Evolutionary conservation across 2,888 invertebrate species (phyloP), one percentile per base, ranked within the genome.

Genomic region (Mythimna vitellina): DNA sequence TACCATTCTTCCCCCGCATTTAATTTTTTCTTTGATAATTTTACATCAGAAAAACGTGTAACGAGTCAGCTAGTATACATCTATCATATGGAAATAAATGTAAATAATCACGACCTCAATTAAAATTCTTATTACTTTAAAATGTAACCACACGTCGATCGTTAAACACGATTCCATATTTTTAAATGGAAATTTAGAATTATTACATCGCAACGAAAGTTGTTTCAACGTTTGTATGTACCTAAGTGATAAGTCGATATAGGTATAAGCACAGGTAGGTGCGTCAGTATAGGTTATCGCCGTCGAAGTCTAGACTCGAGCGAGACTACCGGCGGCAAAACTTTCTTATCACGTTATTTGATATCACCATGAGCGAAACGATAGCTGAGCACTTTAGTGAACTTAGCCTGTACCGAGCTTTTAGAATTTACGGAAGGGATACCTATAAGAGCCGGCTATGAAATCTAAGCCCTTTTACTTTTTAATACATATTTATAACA

Each of bases 281-380:
- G 42, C 22, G 64, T 3, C 42, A 68, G 64, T 46, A 57, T 25
- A 35, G 73, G 54, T 14, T 53, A 66, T 57, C 63, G 60, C 35
- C 6, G 38, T 42, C 38, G 32, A 25, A 72, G 68, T 65, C 73
- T 67, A 78, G 42, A 77, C 29, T 57, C 7, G 6, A 73, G 65
- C 9, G 6, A 71, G 68, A 66, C 60, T 62, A 29, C 51, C 49
- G 58, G n/a, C 65, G 32, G 64, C 20, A 38, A 42, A 78, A 78
- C 46, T 73, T 78, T 78, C 79, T 65, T 73, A 68, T 82, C 67
- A 25, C 4, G 46, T 58, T 57, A 73, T 63, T 67, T 67, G 58
- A 67, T 75, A 80, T 17, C 12, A 57, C 29, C 57, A 9, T 38
- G 17, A 29, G 25, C 49, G 57, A 68, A 80, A 61, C 42, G n/a